Evolutionary conservation across 2,888 invertebrate genomes (phyloP).

Genomic region (Tinea trinotella): DNA sequence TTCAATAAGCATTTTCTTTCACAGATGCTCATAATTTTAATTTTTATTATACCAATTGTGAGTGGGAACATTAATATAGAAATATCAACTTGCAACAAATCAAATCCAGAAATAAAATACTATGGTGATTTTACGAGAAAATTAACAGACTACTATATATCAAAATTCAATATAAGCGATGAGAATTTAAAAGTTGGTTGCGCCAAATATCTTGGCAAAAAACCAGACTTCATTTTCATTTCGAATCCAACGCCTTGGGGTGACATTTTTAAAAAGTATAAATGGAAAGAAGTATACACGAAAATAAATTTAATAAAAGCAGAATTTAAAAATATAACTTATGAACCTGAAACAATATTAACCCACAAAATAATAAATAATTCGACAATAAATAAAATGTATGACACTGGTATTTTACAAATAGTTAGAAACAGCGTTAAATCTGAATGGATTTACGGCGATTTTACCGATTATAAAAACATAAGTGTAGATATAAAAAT

Average conservation of each 20-base stretch:
- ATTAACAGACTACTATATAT: background rate
- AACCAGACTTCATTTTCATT: background rate
- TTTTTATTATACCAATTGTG: background rate
- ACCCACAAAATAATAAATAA: background rate
- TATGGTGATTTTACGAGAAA: background rate
- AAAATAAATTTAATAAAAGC: background rate
- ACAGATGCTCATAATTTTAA: background rate
- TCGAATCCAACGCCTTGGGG: slow-evolving; percentile 13
- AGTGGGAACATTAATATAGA: background rate
- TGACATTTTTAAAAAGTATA: slow-evolving; percentile 10
- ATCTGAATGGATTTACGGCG: background rate
- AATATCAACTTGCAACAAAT: background rate
- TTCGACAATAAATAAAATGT: background rate
- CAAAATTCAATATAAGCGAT: slow-evolving; percentile 11
- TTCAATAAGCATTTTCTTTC: no score
- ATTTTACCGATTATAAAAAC: background rate
- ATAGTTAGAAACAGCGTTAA: background rate
- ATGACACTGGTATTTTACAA: background rate
- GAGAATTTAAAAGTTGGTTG: background rate
- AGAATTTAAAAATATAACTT: background rate
- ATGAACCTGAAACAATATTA: background rate
- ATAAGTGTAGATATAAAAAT: background rate
- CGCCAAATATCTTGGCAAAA: slow-evolving; percentile 11
- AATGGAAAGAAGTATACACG: slow-evolving; percentile 15
- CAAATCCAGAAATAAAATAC: background rate